These are phyloP conservation scores for Tanytarsus gracilentus DNA, from an alignment of 2,888 invertebrate species.

Conservation along the genomic window DNA sequence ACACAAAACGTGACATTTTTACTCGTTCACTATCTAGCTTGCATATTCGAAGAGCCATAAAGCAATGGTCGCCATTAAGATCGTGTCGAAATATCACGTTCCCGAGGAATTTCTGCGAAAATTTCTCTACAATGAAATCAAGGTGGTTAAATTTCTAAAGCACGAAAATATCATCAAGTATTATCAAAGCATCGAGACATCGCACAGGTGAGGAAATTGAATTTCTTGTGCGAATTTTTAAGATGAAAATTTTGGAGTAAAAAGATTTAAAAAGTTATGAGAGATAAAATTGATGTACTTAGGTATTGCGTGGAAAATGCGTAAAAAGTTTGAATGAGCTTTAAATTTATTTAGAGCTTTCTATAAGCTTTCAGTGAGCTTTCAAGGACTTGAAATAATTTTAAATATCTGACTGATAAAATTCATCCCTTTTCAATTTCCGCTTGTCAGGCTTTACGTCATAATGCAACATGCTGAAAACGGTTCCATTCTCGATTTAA, in stretches of 20 bases:
- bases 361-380: no score
- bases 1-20: conserved; percentile 30
- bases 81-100: conserved; percentile 72
- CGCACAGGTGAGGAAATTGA: conserved; percentile 37
- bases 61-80: conserved; percentile 70
- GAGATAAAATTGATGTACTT: no score
- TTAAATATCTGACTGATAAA: no score
- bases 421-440: no score
- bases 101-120: conserved; percentile 67
- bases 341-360: no score
- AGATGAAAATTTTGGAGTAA: no score
- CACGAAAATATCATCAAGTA: conserved; percentile 73
- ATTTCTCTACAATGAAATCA: conserved; percentile 72
- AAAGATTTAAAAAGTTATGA: no score
- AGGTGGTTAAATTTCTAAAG: conserved; percentile 69
- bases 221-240: no score
- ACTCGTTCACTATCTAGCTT: conserved; percentile 47
- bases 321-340: no score
- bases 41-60: conserved; percentile 65
- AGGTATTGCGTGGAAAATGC: no score
- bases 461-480: conserved; percentile 78
- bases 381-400: no score
- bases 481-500: conserved; percentile 67
- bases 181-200: conserved; percentile 64
- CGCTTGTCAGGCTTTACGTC: conserved; percentile 69